These are phyloP conservation scores for Corythornis madagascariensis DNA, from an alignment of 2,113 vertebrate species.

Conservation along the genomic window DNA sequence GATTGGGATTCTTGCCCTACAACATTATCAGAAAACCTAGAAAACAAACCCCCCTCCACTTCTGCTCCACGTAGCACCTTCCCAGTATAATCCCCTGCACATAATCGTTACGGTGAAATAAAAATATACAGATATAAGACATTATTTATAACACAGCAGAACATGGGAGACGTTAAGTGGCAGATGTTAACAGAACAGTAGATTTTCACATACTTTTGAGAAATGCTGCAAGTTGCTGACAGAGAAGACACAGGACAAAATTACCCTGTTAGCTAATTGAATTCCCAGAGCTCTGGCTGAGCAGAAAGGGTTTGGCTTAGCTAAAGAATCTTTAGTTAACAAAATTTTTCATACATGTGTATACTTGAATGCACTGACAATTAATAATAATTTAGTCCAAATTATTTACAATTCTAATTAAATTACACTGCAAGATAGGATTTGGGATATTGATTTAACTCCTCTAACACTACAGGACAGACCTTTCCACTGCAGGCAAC, in stretches of 20 bases:
- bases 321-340: background rate
- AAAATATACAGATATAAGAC: background rate
- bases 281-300: constrained; percentile 6
- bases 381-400: background rate
- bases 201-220: background rate
- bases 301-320: background rate
- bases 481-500: background rate
- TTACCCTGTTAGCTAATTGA: background rate
- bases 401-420: constrained; percentile 31
- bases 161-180: background rate
- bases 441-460: background rate
- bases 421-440: background rate
- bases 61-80: background rate
- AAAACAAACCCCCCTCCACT: background rate
- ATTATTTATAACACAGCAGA: background rate
- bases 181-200: background rate
- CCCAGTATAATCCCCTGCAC: background rate
- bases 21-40: background rate
- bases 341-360: background rate
- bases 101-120: background rate
- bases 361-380: background rate
- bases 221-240: background rate
- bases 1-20: background rate
- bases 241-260: constrained; percentile 35
- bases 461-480: background rate